Conservation (phyloP, 2,797 vertebrate genomes). For the Platalea minor region DNA sequence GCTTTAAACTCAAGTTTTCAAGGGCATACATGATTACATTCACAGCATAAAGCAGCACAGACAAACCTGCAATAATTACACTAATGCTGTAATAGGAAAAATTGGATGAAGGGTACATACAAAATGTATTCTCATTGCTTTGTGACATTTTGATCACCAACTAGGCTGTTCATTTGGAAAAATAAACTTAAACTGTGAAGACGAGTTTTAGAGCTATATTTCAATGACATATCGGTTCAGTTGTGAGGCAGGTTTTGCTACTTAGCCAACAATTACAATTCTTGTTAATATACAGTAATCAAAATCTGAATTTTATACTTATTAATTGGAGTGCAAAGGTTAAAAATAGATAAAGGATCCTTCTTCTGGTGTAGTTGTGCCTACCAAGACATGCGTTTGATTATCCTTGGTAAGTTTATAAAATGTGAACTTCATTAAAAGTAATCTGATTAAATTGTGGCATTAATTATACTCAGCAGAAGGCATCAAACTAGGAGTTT, state of each 20-base stretch:
- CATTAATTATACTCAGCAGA: slow-evolving; percentile 13
- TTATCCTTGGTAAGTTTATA: background rate
- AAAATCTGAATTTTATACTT: slow-evolving; percentile 20
- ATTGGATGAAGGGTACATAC: background rate
- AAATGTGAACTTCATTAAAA: slow-evolving; percentile 19
- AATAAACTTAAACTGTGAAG: background rate
- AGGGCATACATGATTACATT: background rate
- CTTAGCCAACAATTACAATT: background rate
- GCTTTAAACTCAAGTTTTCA: background rate
- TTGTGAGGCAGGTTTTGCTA: background rate
- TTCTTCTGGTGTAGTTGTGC: background rate
- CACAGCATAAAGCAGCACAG: rapidly evolving
- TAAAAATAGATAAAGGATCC: background rate
- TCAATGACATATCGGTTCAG: background rate
- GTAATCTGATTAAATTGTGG: slow-evolving; percentile 27
- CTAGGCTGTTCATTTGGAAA: background rate
- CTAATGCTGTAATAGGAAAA: background rate
- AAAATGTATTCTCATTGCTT: background rate
- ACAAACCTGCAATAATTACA: background rate
- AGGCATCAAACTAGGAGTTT: background rate
- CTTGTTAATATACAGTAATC: background rate
- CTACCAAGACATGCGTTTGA: background rate
- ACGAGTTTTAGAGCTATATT: background rate
- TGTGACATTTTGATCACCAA: background rate
- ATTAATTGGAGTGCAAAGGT: background rate